Base-by-base conservation (phyloP, 2,797 vertebrate genomes). In the Botia kubotai region DNA sequence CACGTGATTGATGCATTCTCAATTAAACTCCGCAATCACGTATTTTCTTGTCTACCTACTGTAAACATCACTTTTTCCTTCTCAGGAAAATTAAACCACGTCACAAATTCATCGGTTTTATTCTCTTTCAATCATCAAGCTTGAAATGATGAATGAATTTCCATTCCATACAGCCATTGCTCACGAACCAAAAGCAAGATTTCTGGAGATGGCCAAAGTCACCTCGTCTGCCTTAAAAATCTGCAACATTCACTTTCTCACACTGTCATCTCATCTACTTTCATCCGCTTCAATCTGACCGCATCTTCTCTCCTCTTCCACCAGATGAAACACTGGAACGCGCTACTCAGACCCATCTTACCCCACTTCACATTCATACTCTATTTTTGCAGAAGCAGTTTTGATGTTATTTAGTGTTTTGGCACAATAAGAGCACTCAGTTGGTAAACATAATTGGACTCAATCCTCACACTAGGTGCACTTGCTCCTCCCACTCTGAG, bases 401-500 rank as follows among this genome's bases (percentile, higher is more conserved):
- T 46, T 36, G 66, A 62, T 48, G 77, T 14, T 6, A 50, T 29
- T 57, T 72, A 68, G 48, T 75, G 77, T 83, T 83, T 71, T 79
- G 72, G 77, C 77, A 83, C 36, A 60, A 50, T 58, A 80, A 75
- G 65, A 71, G 77, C 82, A 79, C 76, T 63, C 76, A 63, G 39
- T 70, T 72, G 79, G 71, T 80, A 57, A 71, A 76, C 10, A 36
- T 63, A 66, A 57, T 48, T 67, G 23, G 14, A 72, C 58, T 68
- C 13, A 17, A 16, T 76, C n/a, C 26, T 97, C 94, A 98, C 58
- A 98, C 97, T 90, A 97, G 91, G 91, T 98, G 97, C 85, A 96
- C 93, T 85, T 95, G 96, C 76, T 97, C 97, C 88, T 95, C 95
- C 97, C 97, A 97, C 86, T 98, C 96, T 71, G 93, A 93, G 82